Conservation (phyloP, 2,888 invertebrate species). For the Tetropium fuscum region DNA sequence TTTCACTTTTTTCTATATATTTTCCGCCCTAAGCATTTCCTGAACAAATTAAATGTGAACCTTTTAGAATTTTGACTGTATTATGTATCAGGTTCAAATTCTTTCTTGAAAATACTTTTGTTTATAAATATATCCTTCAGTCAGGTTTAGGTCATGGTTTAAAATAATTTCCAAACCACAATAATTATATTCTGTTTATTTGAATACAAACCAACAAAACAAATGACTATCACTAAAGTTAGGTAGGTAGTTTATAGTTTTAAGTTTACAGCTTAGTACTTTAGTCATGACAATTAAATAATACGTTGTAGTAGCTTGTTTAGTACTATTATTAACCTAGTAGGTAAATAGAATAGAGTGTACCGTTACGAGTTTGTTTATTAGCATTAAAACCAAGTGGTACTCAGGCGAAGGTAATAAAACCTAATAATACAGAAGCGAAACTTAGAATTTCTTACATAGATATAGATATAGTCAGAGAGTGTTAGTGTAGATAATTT, state of each 20-base stretch:
- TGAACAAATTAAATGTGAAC: too few species aligned
- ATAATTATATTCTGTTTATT: too few species aligned
- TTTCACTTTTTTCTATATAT: too few species aligned
- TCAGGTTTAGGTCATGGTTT: too few species aligned
- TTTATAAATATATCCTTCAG: too few species aligned
- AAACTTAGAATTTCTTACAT: conserved; percentile 12
- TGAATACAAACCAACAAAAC: background rate
- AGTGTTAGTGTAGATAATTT: conserved; percentile 10
- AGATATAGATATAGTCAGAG: conserved; percentile 12
- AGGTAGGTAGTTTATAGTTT: background rate
- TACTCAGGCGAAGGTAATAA: background rate
- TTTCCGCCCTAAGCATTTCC: too few species aligned
- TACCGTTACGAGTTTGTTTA: conserved; percentile 12
- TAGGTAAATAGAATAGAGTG: background rate
- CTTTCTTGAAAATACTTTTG: too few species aligned
- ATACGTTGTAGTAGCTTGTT: conserved; percentile 1
- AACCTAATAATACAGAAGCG: conserved; percentile 6
- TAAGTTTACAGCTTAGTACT: background rate
- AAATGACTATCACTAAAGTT: conserved; percentile 1
- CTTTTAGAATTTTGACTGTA: too few species aligned
- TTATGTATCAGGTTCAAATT: too few species aligned
- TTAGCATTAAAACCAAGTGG: conserved; percentile 1
- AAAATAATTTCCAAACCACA: too few species aligned
- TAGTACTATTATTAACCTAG: conserved; percentile 2
- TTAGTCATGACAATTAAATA: background rate